phyloP scores from a whole-genome alignment of 2,888 invertebrate genomes.

The Selenia dentaria region DNA sequence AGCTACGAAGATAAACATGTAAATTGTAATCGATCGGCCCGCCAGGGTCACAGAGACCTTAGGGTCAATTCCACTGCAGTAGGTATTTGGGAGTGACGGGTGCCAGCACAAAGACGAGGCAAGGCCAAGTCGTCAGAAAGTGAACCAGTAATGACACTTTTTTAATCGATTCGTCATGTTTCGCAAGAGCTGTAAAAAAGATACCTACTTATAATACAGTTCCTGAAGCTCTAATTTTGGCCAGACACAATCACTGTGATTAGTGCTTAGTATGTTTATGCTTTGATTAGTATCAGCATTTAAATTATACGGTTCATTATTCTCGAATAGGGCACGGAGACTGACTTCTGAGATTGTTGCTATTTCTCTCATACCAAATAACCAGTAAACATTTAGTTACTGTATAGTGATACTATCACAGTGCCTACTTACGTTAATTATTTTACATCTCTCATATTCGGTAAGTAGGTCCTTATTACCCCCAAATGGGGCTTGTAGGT shows the following conservation, averaged over 20 bases:
- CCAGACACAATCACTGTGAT: constrained; percentile 18
- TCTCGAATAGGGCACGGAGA: neutral
- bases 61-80: constrained; percentile 27
- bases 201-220: neutral
- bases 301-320: neutral
- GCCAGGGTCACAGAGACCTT: constrained; percentile 42
- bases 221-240: constrained; percentile 25
- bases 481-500: too few species aligned
- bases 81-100: constrained; percentile 31
- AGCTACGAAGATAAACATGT: too few species aligned
- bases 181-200: constrained; percentile 25
- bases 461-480: too few species aligned
- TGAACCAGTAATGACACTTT: constrained; percentile 55
- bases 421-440: too few species aligned
- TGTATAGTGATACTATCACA: too few species aligned
- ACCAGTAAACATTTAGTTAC: too few species aligned
- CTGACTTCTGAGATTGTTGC: too few species aligned
- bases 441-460: too few species aligned
- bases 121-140: constrained; percentile 58
- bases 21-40: constrained; percentile 31
- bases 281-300: constrained; percentile 2
- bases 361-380: too few species aligned
- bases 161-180: constrained; percentile 51
- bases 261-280: constrained; percentile 3
- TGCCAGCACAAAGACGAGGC: constrained; percentile 51